Conservation (phyloP, 1,140 invertebrate species). For the Dysdera silvatica region DNA sequence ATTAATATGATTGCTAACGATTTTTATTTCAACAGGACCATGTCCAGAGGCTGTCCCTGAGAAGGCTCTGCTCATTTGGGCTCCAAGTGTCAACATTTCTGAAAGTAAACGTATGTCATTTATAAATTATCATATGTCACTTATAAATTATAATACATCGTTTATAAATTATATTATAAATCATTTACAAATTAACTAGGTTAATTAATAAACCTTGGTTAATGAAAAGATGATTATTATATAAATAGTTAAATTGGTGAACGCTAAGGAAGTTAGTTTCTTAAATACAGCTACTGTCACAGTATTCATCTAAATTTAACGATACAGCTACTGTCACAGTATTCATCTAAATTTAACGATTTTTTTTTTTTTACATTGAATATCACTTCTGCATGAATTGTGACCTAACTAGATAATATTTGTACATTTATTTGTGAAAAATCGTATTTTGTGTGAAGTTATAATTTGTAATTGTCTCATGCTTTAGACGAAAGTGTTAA, state of each 20-base stretch:
- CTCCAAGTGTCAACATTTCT: slow-evolving; percentile 75
- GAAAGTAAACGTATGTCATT: slow-evolving; percentile 69
- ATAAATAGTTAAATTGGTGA: too few species aligned
- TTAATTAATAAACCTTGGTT: too few species aligned
- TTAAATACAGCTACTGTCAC: too few species aligned
- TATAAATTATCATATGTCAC: slow-evolving; percentile 14
- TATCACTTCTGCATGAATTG: background rate
- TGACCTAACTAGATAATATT: background rate
- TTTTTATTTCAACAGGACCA: slow-evolving; percentile 34
- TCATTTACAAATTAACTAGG: too few species aligned
- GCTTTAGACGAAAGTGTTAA: too few species aligned
- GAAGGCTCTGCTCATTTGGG: slow-evolving; percentile 88
- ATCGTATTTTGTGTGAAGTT: too few species aligned
- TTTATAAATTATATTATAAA: too few species aligned
- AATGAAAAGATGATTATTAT: too few species aligned
- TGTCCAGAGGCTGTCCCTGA: slow-evolving; percentile 55
- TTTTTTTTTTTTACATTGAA: slow-evolving; percentile 29
- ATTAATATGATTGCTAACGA: background rate
- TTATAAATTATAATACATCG: background rate
- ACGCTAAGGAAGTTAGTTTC: too few species aligned
- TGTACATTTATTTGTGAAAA: too few species aligned
- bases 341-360: background rate
- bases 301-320: too few species aligned
- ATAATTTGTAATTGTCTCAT: too few species aligned
- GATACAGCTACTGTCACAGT: background rate